A percentile compares a stretch with the other conserved stretches of the same genome.
Conservation (phyloP, 92 coral and sea anemone species). For the Palythoa grandis region DNA sequence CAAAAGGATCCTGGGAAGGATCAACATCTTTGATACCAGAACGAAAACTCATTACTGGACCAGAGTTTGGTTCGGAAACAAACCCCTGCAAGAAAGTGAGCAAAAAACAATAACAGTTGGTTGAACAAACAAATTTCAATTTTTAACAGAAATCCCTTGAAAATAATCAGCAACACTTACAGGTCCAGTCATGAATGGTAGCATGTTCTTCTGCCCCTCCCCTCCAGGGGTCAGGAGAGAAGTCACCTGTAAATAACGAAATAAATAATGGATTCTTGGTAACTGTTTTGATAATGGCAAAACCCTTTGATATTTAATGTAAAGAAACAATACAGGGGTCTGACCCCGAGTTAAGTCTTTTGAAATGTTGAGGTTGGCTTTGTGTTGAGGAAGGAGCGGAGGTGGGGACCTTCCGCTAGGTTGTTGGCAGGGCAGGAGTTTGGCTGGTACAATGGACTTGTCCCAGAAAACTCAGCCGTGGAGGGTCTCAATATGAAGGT, state of each 20-base stretch:
- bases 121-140: no score
- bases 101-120: background rate
- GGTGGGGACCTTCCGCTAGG: no score
- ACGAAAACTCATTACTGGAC: slow-evolving; percentile 56
- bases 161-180: slow-evolving; percentile 1
- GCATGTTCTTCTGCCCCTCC: slow-evolving; percentile 21
- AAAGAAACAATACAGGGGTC: no score
- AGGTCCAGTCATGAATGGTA: slow-evolving; percentile 44
- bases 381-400: no score
- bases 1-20: slow-evolving; percentile 69
- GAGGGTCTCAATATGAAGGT: no score
- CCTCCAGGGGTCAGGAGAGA: slow-evolving; percentile 31
- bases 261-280: no score
- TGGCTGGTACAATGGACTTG: no score
- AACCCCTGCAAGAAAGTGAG: slow-evolving; percentile 65
- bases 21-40: slow-evolving; percentile 60
- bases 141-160: background rate
- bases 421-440: no score
- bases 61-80: slow-evolving; percentile 78
- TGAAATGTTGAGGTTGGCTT: no score
- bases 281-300: background rate
- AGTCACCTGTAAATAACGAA: slow-evolving; percentile 29
- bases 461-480: no score
- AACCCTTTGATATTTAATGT: no score
- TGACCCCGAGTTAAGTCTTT: no score